Evolutionary conservation across 2,888 invertebrate genomes (phyloP).

Genomic region (Cephonodes hylas): DNA sequence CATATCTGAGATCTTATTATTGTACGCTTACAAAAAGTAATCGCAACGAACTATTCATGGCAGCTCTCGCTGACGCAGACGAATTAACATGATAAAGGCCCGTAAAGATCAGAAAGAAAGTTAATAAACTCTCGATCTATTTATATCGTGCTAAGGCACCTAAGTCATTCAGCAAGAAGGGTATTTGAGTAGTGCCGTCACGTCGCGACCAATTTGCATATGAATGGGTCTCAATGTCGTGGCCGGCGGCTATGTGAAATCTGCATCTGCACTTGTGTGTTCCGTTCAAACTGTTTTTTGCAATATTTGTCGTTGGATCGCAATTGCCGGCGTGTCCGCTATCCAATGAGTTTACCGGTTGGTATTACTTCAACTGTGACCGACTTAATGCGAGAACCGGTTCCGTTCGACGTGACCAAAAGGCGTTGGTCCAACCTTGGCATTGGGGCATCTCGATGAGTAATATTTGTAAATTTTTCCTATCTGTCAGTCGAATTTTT

Average conservation of each 20-base stretch:
- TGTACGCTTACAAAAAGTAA: background rate
- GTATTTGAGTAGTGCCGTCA: background rate
- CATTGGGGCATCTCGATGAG: constrained; percentile 67
- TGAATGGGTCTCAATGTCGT: constrained; percentile 15
- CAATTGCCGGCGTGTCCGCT: constrained; percentile 15
- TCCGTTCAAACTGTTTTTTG: constrained; percentile 18
- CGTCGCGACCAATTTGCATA: constrained; percentile 17
- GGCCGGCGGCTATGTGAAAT: constrained; percentile 16
- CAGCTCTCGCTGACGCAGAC: background rate
- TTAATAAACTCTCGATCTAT: constrained; percentile 12
- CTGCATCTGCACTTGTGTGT: constrained; percentile 15
- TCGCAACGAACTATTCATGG: background rate
- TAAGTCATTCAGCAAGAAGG: background rate
- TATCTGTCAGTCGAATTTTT: constrained; percentile 11
- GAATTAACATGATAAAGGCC: background rate
- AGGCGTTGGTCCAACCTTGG: constrained; percentile 61
- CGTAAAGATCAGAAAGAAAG: background rate
- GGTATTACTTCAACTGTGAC: constrained; percentile 29
- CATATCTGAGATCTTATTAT: background rate
- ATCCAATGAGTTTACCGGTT: constrained; percentile 37
- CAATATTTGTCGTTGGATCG: constrained; percentile 8
- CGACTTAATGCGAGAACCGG: constrained; percentile 56
- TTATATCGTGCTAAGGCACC: background rate
- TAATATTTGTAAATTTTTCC: constrained; percentile 36
- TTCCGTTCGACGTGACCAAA: constrained; percentile 51